These are phyloP conservation scores for Astur gentilis DNA, from an alignment of 2,113 vertebrate species.

Conservation along the genomic window DNA sequence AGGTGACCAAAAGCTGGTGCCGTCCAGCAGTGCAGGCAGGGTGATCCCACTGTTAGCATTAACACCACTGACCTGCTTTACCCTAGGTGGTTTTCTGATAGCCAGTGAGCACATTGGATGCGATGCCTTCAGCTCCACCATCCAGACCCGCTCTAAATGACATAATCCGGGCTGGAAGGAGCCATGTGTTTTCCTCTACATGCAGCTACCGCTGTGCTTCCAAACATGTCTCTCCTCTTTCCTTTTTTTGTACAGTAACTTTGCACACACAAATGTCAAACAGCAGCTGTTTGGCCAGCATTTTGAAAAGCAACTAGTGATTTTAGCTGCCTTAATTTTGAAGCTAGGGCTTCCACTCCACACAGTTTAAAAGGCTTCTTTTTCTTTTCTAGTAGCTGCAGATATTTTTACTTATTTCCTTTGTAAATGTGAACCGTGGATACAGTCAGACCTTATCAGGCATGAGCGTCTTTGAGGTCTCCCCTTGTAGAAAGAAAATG, in stretches of 20 bases:
- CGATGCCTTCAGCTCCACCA: background rate
- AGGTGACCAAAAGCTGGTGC: background rate
- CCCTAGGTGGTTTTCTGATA: fast-evolving
- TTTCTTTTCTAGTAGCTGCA: background rate
- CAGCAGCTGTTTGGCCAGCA: conserved; percentile 28
- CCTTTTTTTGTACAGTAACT: conserved; percentile 8
- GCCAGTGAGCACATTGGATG: fast-evolving
- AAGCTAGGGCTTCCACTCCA: background rate
- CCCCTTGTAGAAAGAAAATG: background rate
- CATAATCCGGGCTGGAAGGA: background rate
- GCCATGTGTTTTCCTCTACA: background rate
- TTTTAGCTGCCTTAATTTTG: background rate
- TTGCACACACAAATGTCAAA: conserved; percentile 17
- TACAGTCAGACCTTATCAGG: background rate
- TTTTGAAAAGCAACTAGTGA: background rate
- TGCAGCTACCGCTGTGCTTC: background rate
- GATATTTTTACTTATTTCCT: background rate
- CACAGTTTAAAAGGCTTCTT: background rate
- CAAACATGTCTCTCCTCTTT: background rate
- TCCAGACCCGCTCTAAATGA: background rate
- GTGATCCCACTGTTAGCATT: background rate
- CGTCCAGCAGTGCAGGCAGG: background rate
- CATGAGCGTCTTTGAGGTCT: background rate
- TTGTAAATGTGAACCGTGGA: background rate
- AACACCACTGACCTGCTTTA: background rate